Conservation (phyloP, 92 coral and sea anemone species). For the Siderastrea radians region DNA sequence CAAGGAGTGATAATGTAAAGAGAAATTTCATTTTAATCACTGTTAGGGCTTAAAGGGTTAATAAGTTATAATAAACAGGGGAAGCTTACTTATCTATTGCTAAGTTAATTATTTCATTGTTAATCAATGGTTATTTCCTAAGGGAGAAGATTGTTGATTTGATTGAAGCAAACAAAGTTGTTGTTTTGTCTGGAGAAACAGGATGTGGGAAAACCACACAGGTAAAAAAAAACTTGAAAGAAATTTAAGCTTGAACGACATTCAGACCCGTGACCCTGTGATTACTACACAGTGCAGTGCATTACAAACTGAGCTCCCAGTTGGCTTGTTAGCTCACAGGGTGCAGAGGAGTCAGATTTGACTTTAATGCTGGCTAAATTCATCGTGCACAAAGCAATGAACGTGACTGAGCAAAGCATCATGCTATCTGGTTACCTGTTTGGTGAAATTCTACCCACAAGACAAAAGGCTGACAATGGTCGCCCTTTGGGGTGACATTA, state of each 20-base stretch:
- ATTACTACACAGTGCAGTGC: background rate
- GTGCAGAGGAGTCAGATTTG: background rate
- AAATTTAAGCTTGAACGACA: background rate
- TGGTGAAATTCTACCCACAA: no score
- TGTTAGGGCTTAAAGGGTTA: no score
- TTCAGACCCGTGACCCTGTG: background rate
- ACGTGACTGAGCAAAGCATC: no score
- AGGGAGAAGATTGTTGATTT: conserved; percentile 71
- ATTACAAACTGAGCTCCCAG: background rate
- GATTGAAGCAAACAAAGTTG: conserved; percentile 78
- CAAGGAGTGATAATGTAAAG: no score
- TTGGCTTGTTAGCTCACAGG: no score
- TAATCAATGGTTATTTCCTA: background rate
- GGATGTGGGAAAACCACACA: conserved; percentile 98
- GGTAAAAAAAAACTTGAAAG: conserved; percentile 33
- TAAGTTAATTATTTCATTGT: background rate
- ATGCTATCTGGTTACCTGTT: no score
- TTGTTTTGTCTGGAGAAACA: conserved; percentile 95
- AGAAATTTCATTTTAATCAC: no score
- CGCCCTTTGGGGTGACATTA: no score
- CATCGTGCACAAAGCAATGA: no score
- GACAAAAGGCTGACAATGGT: no score
- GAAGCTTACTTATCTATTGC: background rate
- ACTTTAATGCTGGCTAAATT: no score
- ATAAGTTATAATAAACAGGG: no score